These are phyloP conservation scores for Campaea margaritaria DNA, from an alignment of 2,888 invertebrate species.

Conservation along the genomic window DNA sequence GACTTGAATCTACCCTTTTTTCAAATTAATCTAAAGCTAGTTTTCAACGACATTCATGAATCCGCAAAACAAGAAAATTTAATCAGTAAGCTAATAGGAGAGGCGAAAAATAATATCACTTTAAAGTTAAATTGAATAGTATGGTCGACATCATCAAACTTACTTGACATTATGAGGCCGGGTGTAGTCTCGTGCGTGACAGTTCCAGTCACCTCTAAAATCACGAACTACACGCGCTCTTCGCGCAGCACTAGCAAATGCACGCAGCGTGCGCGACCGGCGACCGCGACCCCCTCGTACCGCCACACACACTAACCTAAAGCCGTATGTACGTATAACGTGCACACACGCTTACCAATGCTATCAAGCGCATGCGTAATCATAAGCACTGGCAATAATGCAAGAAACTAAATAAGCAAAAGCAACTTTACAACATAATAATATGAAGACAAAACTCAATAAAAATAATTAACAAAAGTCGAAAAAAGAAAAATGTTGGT, in stretches of 20 bases:
- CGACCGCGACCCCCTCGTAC: slow-evolving; percentile 53
- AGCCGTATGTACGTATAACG: slow-evolving; percentile 35
- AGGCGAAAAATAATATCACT: background rate
- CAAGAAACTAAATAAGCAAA: slow-evolving; percentile 5
- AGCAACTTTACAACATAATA: background rate
- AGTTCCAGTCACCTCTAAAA: slow-evolving; percentile 73
- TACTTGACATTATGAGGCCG: slow-evolving; percentile 82
- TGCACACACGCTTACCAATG: slow-evolving; percentile 24
- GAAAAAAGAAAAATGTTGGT: too few relatives aligned
- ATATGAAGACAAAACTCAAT: background rate
- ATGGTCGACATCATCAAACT: slow-evolving; percentile 47
- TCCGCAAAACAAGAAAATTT: background rate
- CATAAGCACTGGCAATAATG: slow-evolving; percentile 19
- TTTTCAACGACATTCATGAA: slow-evolving; percentile 13
- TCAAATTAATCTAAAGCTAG: slow-evolving; percentile 10
- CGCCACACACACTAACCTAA: slow-evolving; percentile 49
- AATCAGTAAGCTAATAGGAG: background rate
- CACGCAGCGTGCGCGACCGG: slow-evolving; percentile 68
- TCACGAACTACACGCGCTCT: slow-evolving; percentile 78
- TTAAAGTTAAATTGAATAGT: background rate
- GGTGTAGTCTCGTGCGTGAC: slow-evolving; percentile 77
- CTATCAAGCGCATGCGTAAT: slow-evolving; percentile 44
- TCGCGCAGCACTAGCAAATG: slow-evolving; percentile 77
- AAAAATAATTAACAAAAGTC: too few relatives aligned
- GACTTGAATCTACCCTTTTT: slow-evolving; percentile 28